A percentile compares a stretch with the other conserved stretches of the same genome.
Evolutionary conservation across 2,797 vertebrate species (phyloP).

Genomic region (Paguma larvata): DNA sequence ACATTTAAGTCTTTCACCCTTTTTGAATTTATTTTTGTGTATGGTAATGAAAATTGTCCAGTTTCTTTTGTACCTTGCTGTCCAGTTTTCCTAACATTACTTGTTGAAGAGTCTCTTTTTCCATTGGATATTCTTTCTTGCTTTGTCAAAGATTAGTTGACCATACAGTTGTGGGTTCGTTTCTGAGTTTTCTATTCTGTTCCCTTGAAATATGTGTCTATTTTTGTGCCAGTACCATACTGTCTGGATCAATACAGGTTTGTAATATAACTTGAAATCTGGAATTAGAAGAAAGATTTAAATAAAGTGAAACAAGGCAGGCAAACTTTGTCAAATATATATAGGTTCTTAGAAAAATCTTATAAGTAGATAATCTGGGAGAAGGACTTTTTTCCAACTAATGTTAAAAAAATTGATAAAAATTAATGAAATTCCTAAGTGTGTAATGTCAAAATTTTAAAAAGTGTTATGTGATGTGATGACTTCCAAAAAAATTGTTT

Average conservation of each 20-base stretch:
- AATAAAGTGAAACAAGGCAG: not conserved
- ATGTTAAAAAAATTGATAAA: not conserved
- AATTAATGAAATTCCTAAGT: not conserved
- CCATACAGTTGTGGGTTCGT: not conserved
- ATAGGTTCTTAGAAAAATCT: not conserved
- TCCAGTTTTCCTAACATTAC: not conserved
- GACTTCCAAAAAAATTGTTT: not conserved
- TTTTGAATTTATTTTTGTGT: not conserved
- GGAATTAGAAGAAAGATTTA: slow-evolving; percentile 3
- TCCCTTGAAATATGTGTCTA: not conserved
- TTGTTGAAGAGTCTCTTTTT: not conserved
- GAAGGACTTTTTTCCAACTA: not conserved
- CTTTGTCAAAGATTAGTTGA: not conserved
- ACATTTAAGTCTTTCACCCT: not conserved
- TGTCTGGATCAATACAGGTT: not conserved
- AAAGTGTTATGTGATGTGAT: not conserved
- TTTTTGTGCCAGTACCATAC: not conserved
- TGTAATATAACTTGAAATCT: not conserved
- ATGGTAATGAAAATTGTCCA: not conserved
- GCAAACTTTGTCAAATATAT: not conserved
- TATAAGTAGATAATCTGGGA: not conserved
- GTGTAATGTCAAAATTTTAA: slow-evolving; percentile 3
- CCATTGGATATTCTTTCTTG: not conserved
- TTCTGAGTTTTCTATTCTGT: not conserved
- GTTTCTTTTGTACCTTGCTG: not conserved